A percentile compares a stretch with the other conserved stretches of the same genome.
Conservation (phyloP, 2,797 vertebrate genomes). For the Sus cebifrons region DNA sequence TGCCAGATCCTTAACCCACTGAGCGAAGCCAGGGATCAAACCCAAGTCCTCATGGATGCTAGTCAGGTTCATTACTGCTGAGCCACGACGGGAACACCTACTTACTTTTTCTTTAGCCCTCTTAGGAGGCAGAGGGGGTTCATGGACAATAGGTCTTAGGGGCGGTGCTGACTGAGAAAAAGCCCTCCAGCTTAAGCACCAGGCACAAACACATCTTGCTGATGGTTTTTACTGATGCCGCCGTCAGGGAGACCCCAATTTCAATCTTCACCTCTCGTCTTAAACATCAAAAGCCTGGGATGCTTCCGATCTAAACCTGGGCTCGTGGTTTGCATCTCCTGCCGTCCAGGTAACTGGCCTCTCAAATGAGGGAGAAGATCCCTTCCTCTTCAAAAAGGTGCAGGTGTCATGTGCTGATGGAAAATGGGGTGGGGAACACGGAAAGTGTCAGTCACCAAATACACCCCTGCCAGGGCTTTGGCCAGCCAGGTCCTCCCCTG, state of each 20-base stretch:
- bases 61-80: too few species aligned
- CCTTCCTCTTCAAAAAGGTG: constrained; percentile 40
- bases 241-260: constrained; percentile 1
- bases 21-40: too few species aligned
- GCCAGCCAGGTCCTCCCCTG: not conserved
- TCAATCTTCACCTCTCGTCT: constrained; percentile 42
- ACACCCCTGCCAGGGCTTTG: not conserved
- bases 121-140: not conserved
- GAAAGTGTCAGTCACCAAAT: not conserved
- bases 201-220: not conserved
- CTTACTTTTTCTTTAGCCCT: not conserved
- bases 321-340: constrained; percentile 64
- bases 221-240: not conserved
- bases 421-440: constrained; percentile 30
- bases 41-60: too few species aligned
- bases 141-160: not conserved
- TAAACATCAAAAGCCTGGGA: constrained; percentile 62
- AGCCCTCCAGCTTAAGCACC: not conserved
- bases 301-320: constrained; percentile 58
- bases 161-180: not conserved
- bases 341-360: constrained; percentile 44
- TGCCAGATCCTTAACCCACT: too few species aligned
- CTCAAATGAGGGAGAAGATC: constrained; percentile 22
- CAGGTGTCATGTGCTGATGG: constrained; percentile 45
- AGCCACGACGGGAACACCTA: too few species aligned